A percentile compares a stretch with the other conserved stretches of the same genome.
phyloP scores from a whole-genome alignment of 2,113 vertebrate genomes.

The human region GRCh38 chr5:11411501-11412000 shows the following conservation, averaged over 20 bases:
- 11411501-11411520: not conserved
- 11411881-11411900: not conserved
- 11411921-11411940: not conserved
- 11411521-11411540: conserved; percentile 89
- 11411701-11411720: not conserved
- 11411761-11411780: not conserved
- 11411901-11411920: not conserved
- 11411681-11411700: not conserved
- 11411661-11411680: conserved; percentile 47
- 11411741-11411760: not conserved
- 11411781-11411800: not conserved
- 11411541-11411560: conserved; percentile 92
- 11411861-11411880: conserved; percentile 60
- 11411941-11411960: not conserved
- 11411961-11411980: not conserved
- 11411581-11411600: conserved; percentile 97
- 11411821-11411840: not conserved
- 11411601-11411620: conserved; percentile 98
- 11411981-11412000: not conserved
- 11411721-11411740: not conserved
- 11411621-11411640: conserved; percentile 98
- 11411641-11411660: conserved; percentile 94
- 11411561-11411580: conserved; percentile 98
- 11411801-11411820: not conserved
- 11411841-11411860: conserved; percentile 36